Percentiles rank a stretch among this genome's conserved stretches.
Conservation (phyloP, 2,888 invertebrate species). For the Eristalis tenax region DNA sequence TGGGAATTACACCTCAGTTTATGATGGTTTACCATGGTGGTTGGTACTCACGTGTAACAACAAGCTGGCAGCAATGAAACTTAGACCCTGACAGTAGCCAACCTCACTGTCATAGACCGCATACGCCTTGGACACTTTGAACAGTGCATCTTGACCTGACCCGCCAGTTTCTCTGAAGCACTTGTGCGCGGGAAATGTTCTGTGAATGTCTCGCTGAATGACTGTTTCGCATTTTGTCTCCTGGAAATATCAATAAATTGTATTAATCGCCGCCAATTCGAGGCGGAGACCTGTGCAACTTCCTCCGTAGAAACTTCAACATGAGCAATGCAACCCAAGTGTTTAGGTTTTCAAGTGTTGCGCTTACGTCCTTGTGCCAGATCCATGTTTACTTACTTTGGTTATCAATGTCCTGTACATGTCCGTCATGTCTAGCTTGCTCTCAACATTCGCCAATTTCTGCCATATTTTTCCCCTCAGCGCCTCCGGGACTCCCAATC, state of each 20-base stretch:
- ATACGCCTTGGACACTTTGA: constrained; percentile 97
- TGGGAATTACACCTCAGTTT: neutral
- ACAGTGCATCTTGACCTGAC: constrained; percentile 95
- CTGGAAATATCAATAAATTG: constrained; percentile 81
- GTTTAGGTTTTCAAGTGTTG: neutral
- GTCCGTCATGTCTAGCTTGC: constrained; percentile 92
- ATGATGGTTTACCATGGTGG: no score
- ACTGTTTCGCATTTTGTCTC: constrained; percentile 97
- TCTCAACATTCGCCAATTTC: constrained; percentile 93
- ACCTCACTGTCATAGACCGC: constrained; percentile 98
- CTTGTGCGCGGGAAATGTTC: constrained; percentile 99
- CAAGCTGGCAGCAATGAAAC: constrained; percentile 97
- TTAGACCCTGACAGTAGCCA: constrained; percentile 99
- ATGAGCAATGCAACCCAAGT: no score
- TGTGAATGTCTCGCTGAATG: constrained; percentile 97
- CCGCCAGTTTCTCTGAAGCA: constrained; percentile 98
- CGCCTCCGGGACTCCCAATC: constrained; percentile 96
- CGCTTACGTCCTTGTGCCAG: neutral
- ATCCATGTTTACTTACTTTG: constrained; percentile 86
- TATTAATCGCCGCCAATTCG: neutral
- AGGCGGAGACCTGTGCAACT: neutral
- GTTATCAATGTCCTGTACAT: constrained; percentile 95
- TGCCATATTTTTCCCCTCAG: constrained; percentile 99
- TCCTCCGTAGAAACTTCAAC: no score
- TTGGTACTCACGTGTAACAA: constrained; percentile 92